A percentile compares a stretch with the other conserved stretches of the same genome.
phyloP scores from a whole-genome alignment of 2,888 invertebrate genomes.

The Timema cristinae region DNA sequence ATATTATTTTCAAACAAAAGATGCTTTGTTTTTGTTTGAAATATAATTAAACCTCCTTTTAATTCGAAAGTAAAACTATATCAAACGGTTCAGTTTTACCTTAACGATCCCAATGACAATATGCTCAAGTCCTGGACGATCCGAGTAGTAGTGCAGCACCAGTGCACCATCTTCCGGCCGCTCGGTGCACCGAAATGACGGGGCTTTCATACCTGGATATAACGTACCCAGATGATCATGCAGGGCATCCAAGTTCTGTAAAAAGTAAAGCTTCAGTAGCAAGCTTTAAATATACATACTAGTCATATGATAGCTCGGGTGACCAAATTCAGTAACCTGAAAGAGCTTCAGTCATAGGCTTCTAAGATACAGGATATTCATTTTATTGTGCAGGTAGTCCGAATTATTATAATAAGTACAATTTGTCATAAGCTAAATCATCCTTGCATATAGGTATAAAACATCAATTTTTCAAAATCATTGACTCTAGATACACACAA shows the following conservation, averaged over 20 bases:
- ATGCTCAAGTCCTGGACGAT: slow-evolving; percentile 87
- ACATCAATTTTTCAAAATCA: too few species aligned
- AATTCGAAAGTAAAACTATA: not conserved
- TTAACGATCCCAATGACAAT: slow-evolving; percentile 97
- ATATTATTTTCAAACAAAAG: not conserved
- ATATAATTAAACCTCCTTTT: not conserved
- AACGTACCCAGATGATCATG: slow-evolving; percentile 92
- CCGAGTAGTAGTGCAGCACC: slow-evolving; percentile 93
- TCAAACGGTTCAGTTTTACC: slow-evolving; percentile 50
- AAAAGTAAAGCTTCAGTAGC: slow-evolving; percentile 21
- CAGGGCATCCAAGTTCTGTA: slow-evolving; percentile 89
- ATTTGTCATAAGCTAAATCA: too few species aligned
- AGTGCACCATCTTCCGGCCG: slow-evolving; percentile 82
- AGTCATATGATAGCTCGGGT: too few species aligned
- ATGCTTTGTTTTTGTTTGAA: not conserved
- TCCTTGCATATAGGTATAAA: too few species aligned
- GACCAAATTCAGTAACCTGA: too few species aligned
- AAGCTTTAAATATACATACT: too few species aligned
- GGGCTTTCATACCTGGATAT: slow-evolving; percentile 92
- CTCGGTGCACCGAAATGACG: slow-evolving; percentile 93
- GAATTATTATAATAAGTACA: too few species aligned
- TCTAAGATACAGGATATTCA: too few species aligned
- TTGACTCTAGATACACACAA: too few species aligned
- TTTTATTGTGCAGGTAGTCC: too few species aligned
- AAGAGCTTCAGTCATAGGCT: too few species aligned